A percentile compares a stretch with the other conserved stretches of the same genome.
Conservation (phyloP, 2,888 invertebrate genomes). For the Beris chalybata region DNA sequence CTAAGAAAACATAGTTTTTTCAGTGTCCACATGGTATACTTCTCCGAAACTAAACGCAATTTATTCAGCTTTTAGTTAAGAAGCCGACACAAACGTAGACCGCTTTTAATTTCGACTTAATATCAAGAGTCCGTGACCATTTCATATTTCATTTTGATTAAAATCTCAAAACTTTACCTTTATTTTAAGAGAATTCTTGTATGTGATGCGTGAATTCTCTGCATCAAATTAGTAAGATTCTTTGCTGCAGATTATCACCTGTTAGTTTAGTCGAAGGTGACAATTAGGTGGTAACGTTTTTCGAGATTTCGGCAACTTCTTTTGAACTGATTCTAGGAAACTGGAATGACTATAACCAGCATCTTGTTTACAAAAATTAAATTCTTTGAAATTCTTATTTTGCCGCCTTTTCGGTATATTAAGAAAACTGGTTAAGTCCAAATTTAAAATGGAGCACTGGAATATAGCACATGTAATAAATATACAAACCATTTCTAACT, state of each 20-base stretch:
- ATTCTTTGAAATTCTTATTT: neutral
- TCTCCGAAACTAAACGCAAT: slow-evolving; percentile 6
- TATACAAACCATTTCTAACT: no score
- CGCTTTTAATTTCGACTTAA: slow-evolving; percentile 12
- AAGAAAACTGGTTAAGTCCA: neutral
- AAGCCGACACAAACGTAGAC: slow-evolving; percentile 5
- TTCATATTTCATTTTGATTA: slow-evolving; percentile 30
- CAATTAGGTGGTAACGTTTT: slow-evolving; percentile 28
- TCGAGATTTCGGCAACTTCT: slow-evolving; percentile 12
- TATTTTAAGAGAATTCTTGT: slow-evolving; percentile 2
- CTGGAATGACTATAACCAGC: neutral
- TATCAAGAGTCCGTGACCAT: slow-evolving; percentile 12
- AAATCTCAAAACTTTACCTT: slow-evolving; percentile 8
- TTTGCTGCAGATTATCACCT: slow-evolving; percentile 28
- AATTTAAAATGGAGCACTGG: neutral
- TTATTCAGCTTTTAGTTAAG: slow-evolving; percentile 6
- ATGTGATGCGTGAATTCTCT: slow-evolving; percentile 25
- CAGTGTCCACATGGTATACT: neutral
- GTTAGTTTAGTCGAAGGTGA: slow-evolving; percentile 29
- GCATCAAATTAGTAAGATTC: slow-evolving; percentile 29
- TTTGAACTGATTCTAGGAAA: slow-evolving; percentile 21
- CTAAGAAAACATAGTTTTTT: no score
- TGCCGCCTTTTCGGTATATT: neutral
- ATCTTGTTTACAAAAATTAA: neutral
- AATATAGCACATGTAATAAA: neutral